Evolutionary conservation across 2,113 vertebrate species (phyloP).

Genomic region (Synodontis membranacea): DNA sequence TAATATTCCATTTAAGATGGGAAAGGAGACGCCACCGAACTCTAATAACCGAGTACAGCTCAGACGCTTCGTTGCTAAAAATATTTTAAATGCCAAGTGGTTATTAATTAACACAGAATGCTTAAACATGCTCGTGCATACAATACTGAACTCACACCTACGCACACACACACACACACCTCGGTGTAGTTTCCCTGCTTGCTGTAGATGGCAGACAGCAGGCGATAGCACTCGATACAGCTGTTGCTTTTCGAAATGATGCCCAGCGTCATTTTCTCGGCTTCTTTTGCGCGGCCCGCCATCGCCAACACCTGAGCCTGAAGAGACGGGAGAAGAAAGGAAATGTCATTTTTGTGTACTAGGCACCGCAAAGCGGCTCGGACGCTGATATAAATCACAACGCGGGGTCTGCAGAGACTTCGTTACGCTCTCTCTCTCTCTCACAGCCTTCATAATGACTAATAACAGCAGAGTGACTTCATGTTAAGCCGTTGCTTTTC

Average conservation of each 20-base stretch:
- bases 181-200: slow-evolving; percentile 83
- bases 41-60: not conserved
- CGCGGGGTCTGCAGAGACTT: slow-evolving; percentile 27
- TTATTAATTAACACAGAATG: not conserved
- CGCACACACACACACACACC: slow-evolving; percentile 57
- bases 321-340: slow-evolving; percentile 1
- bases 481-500: not conserved
- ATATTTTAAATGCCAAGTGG: not conserved
- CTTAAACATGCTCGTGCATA: not conserved
- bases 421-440: slow-evolving; percentile 22
- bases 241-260: slow-evolving; percentile 75
- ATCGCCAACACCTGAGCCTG: slow-evolving; percentile 92
- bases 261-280: slow-evolving; percentile 81
- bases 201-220: slow-evolving; percentile 92
- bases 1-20: not conserved
- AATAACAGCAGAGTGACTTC: not conserved
- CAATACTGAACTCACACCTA: not conserved
- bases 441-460: not conserved
- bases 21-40: not conserved
- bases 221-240: slow-evolving; percentile 91
- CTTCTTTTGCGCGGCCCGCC: slow-evolving; percentile 80
- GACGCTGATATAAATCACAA: slow-evolving; percentile 27
- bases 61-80: not conserved
- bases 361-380: not conserved
- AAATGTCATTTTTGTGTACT: not conserved